A percentile compares a stretch with the other conserved stretches of the same genome.
Conservation (phyloP, 2,797 vertebrate genomes). For the Anolis apletophallus region DNA sequence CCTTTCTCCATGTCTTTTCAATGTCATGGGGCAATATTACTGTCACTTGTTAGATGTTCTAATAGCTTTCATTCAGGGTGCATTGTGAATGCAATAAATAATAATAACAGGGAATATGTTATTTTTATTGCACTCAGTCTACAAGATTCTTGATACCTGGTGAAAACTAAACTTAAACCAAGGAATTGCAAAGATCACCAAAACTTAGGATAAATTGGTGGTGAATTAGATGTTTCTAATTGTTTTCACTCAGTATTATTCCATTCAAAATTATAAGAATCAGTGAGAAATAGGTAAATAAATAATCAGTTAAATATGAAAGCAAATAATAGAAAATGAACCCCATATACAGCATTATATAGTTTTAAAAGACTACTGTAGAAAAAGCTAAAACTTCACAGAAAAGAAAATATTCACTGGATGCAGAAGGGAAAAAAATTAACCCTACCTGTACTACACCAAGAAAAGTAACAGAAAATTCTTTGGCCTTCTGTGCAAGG, state of each 20-base stretch:
- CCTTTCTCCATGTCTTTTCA: conserved; percentile 59
- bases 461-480: background rate
- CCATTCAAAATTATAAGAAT: background rate
- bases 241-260: background rate
- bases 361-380: too few relatives aligned
- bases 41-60: conserved; percentile 57
- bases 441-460: background rate
- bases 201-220: background rate
- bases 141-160: conserved; percentile 38
- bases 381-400: too few relatives aligned
- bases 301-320: background rate
- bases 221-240: too few relatives aligned
- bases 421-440: too few relatives aligned
- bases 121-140: conserved; percentile 33
- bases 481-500: background rate
- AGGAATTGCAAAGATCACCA: conserved; percentile 53
- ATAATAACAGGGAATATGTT: conserved; percentile 49
- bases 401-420: too few relatives aligned
- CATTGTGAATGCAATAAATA: conserved; percentile 39
- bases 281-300: background rate
- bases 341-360: background rate
- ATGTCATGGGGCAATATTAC: conserved; percentile 59
- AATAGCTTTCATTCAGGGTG: conserved; percentile 62
- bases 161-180: conserved; percentile 45
- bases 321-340: background rate